Conservation (phyloP, 1,140 invertebrate genomes). For the Aphaenogaster rudis region DNA sequence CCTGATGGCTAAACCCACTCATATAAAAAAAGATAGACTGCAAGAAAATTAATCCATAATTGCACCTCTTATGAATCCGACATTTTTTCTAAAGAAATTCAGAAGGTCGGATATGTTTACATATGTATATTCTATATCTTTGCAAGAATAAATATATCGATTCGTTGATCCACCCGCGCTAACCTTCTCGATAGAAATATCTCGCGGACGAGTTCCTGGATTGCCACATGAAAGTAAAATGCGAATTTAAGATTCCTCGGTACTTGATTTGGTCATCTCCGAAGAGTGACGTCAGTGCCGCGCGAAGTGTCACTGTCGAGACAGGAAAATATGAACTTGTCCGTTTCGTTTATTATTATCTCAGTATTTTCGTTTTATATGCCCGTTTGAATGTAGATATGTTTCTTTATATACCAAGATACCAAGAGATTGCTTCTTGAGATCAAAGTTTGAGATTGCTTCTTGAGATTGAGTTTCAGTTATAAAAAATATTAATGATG, state of each 20-base stretch:
- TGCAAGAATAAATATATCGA: constrained; percentile 14
- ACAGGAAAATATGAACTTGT: constrained; percentile 36
- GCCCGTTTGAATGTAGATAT: background rate
- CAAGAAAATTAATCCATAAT: background rate
- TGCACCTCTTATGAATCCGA: background rate
- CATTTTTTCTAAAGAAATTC: background rate
- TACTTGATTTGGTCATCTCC: constrained; percentile 48
- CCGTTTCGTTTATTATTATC: constrained; percentile 14
- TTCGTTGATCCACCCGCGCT: background rate
- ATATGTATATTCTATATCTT: background rate
- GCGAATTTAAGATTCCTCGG: constrained; percentile 21
- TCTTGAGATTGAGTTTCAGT: background rate
- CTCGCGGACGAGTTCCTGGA: constrained; percentile 1
- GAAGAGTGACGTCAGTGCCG: constrained; percentile 37
- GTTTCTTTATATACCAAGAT: constrained; percentile 7
- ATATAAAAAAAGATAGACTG: background rate
- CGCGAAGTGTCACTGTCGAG: background rate
- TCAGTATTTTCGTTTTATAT: constrained; percentile 23
- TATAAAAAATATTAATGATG: background rate
- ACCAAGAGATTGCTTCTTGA: background rate
- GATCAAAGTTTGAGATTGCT: constrained; percentile 15
- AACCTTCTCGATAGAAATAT: constrained; percentile 17
- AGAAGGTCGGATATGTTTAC: background rate
- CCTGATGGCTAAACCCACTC: background rate
- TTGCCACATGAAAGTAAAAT: constrained; percentile 41